Base-by-base conservation (phyloP, 2,888 invertebrate genomes). In the Embidobia sp. region DNA sequence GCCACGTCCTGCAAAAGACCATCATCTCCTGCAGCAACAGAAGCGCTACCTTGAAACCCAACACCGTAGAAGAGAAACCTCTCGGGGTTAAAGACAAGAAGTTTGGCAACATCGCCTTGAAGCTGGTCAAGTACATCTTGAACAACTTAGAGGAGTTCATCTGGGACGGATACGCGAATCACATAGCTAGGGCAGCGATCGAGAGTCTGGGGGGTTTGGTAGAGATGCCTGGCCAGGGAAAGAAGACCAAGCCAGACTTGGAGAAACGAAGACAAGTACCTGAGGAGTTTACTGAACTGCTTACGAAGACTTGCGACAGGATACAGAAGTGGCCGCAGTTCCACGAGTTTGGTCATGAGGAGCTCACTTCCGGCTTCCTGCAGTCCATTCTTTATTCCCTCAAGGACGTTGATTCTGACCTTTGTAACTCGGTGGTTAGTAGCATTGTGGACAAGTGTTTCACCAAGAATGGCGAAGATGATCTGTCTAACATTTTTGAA, bases 81-180 rank as follows among this genome's bases (percentile, higher is more conserved):
- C 6, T 49, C 2, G 70, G 57, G 3, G 67, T 79, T 0, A 37
- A 74, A 2, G 69, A 79, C 1, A 83, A 90, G 26, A 90, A 90
- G 40, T 95, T 94, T 80, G 90, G 92, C 1, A 90, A 92, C 7
- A 95, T 94, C 86, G 92, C 94, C 0, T 77, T 94, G 8, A 95
- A 94, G 88, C 90, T 95, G 2, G 92, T 94, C 70, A 94, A 93
- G 90, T 97, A 95, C 88, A 91, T 94, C 15, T 88, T 96, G 0
- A 97, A 97, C 87, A 97, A 97, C 90, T 90, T 96, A 67, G 96
- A 96, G 86, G 96, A 96, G 84, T 96, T 94, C 83, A 92, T 95
- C 0, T 94, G 93, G 92, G 95, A 96, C 85, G 90, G 90, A 0
- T 95, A 94, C 79, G 95, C 94, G 0, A 96, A 94, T 89, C 94